phyloP scores from a whole-genome alignment of 2,888 invertebrate species.

The Chaetogeoica ovagalla region DNA sequence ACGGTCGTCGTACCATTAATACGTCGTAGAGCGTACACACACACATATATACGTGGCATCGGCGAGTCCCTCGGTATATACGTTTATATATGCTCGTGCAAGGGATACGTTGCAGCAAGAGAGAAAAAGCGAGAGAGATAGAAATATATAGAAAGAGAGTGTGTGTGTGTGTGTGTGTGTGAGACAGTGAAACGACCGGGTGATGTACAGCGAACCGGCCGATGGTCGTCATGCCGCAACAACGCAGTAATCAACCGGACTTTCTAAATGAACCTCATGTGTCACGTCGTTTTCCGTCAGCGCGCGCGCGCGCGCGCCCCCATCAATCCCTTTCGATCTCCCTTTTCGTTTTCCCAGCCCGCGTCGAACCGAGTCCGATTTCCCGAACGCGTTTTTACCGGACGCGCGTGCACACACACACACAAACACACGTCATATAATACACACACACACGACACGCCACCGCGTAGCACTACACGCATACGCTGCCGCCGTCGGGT shows the following conservation, averaged over 20 bases:
- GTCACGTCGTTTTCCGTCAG: constrained; percentile 47
- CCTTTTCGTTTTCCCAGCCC: constrained; percentile 22
- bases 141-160: too few species aligned
- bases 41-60: too few species aligned
- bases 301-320: not conserved
- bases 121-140: too few species aligned
- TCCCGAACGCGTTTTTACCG: constrained; percentile 34
- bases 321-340: constrained; percentile 47
- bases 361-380: constrained; percentile 17
- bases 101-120: too few species aligned
- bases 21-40: not conserved
- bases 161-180: too few species aligned
- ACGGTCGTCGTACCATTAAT: constrained; percentile 16
- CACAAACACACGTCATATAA: not conserved
- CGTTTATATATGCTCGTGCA: too few species aligned
- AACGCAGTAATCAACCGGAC: constrained; percentile 47
- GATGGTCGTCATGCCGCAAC: constrained; percentile 21
- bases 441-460: not conserved
- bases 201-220: not conserved
- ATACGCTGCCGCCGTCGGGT: not conserved
- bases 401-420: not conserved
- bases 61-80: too few species aligned
- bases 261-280: constrained; percentile 50
- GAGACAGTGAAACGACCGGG: not conserved
- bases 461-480: not conserved